phyloP scores from a whole-genome alignment of 2,113 vertebrate genomes.

The Siphamia tubifer region DNA sequence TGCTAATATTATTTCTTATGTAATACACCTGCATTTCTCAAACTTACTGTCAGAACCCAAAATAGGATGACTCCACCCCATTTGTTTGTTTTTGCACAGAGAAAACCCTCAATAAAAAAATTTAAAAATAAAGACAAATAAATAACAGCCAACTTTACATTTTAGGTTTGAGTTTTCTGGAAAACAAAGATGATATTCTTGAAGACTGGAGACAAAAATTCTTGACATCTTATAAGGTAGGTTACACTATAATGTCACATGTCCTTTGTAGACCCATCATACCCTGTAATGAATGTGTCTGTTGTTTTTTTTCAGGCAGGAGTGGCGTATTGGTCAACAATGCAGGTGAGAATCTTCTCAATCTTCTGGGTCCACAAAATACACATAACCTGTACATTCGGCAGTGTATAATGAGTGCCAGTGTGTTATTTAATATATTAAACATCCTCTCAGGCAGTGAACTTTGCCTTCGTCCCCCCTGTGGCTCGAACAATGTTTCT shows the following conservation, averaged over 20 bases:
- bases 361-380: neutral
- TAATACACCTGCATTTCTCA: too few species aligned
- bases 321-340: slow-evolving; percentile 78
- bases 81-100: too few species aligned
- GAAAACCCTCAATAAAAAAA: neutral
- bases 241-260: too few species aligned
- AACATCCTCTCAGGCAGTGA: slow-evolving; percentile 67
- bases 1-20: too few species aligned
- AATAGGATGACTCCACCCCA: too few species aligned
- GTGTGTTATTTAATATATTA: neutral
- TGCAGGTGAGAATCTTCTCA: slow-evolving; percentile 70
- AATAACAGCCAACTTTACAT: neutral
- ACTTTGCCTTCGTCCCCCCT: slow-evolving; percentile 79
- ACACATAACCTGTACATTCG: neutral
- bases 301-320: slow-evolving; percentile 64
- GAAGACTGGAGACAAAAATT: slow-evolving; percentile 82
- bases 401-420: neutral
- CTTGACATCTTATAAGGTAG: slow-evolving; percentile 81
- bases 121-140: too few species aligned
- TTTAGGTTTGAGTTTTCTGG: slow-evolving; percentile 80
- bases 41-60: too few species aligned
- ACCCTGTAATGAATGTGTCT: neutral
- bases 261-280: neutral
- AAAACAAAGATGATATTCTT: slow-evolving; percentile 73
- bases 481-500: slow-evolving; percentile 78